phyloP scores from a whole-genome alignment of 1,140 invertebrate species.

The Macrocentrus cingulum region DNA sequence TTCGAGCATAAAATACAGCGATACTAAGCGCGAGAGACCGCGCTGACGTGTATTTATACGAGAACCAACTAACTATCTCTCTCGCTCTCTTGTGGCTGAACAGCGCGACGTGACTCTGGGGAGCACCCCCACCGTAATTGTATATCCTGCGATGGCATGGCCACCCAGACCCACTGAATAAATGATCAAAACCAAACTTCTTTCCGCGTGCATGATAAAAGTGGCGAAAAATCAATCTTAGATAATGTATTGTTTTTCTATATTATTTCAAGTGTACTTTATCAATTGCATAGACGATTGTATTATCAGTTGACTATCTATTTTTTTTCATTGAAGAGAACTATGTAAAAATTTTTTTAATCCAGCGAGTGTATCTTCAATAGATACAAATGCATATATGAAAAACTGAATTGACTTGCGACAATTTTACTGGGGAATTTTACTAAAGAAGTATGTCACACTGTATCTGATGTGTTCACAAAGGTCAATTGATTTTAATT shows the following conservation, averaged over 20 bases:
- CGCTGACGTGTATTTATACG: slow-evolving; percentile 54
- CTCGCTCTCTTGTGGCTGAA: background rate
- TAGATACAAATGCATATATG: too few species aligned
- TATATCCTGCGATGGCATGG: background rate
- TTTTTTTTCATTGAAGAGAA: too few species aligned
- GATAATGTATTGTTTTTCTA: too few species aligned
- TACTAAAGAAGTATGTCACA: slow-evolving; percentile 2
- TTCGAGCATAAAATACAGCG: slow-evolving; percentile 38
- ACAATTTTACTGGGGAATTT: background rate
- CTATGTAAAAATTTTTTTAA: too few species aligned
- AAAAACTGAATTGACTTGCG: background rate
- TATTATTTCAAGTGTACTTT: too few species aligned
- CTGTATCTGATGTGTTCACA: background rate
- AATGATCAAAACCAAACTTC: background rate
- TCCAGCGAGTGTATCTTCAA: too few species aligned
- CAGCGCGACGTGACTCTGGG: slow-evolving; percentile 7
- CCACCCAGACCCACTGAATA: background rate
- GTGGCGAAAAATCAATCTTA: too few species aligned
- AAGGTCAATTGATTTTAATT: slow-evolving; percentile 51
- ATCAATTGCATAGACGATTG: too few species aligned
- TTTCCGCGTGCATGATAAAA: background rate
- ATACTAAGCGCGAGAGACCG: slow-evolving; percentile 49
- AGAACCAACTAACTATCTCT: slow-evolving; percentile 9
- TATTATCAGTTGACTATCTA: too few species aligned
- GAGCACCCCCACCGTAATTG: slow-evolving; percentile 16